Conservation (phyloP, 2,113 vertebrate species). For the Rhagologus leucostigma region DNA sequence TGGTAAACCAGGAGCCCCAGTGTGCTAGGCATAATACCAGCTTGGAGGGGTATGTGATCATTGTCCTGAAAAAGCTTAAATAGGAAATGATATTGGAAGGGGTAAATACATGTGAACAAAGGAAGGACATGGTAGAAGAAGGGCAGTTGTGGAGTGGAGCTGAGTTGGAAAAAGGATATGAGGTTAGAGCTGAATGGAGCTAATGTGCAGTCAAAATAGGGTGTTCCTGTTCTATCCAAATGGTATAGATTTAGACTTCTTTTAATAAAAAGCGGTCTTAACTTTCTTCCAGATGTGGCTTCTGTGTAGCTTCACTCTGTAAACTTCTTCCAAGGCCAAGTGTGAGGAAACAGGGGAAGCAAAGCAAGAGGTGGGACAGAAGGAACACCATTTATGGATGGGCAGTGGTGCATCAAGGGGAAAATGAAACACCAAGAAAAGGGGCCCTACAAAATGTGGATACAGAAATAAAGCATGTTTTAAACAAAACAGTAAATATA, state of each 20-base stretch:
- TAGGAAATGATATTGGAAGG: background rate
- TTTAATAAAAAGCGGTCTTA: background rate
- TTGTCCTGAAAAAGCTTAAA: background rate
- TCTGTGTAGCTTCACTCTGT: background rate
- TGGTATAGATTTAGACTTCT: background rate
- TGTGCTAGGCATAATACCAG: background rate
- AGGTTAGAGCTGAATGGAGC: background rate
- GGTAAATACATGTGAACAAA: background rate
- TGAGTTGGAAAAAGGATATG: background rate
- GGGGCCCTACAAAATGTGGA: background rate
- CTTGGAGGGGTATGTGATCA: background rate
- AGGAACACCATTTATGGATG: background rate
- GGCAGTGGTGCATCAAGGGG: background rate
- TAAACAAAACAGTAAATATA: background rate
- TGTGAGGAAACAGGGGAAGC: background rate
- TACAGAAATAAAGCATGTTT: background rate
- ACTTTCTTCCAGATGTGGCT: background rate
- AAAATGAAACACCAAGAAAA: background rate
- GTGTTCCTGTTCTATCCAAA: background rate
- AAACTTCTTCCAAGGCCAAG: background rate
- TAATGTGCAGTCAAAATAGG: accelerated
- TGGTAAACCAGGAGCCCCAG: background rate
- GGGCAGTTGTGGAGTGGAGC: background rate
- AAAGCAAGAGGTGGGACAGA: background rate
- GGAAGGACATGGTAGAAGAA: background rate